Evolutionary conservation across 2,888 invertebrate species (phyloP), one percentile per base, ranked within the genome.

Genomic region (Caenorhabditis wallacei): DNA sequence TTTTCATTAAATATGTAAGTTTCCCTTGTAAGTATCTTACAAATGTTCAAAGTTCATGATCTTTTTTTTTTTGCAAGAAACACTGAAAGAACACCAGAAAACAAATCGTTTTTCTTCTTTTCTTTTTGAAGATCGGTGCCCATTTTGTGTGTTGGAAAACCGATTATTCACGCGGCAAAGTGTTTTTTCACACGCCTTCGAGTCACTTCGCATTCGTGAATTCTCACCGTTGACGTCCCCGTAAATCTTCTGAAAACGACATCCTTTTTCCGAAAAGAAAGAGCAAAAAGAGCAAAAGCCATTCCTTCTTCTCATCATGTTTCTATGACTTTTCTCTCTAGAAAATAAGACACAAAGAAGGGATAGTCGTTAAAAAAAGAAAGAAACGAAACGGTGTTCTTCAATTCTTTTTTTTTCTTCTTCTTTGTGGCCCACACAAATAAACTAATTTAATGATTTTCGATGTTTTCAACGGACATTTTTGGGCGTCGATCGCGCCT

Each of bases 401-500:
- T 37, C 48, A 48, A 20, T 72, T 43, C 26, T 72, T 40, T 40
- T 4, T 30, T 48, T 68, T 61, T 48, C 46, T 30, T 70, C 46
- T 51, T 22, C 10, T 59, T 64, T 54, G 40, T 70, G 57, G n/a
- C 57, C 70, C 40, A 59, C 40, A 59, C 64, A 64, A 64, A 64
- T 48, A 48, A 51, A 37, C 63, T 79, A 79, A 79, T 71, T 71
- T 64, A 51, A 78, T 78, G 76, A 63, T 78, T 78, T 78, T 78
- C 76, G 76, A 54, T 78, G 76, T 76, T 68, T 76, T 72, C 63
- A 26, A 51, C 57, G 66, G 64, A 35, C 75, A 66, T 75, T 75
- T 57, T 57, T 66, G 75, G 66, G 66, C 76, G 59, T 69, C 68
- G 53, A 48, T 43, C 61, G n/a, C 57, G 43, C 54, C 40, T 48